Percentiles rank a stretch among this genome's conserved stretches.
Evolutionary conservation across 1,140 invertebrate genomes (phyloP).

Genomic region (Cotesia vestalis): DNA sequence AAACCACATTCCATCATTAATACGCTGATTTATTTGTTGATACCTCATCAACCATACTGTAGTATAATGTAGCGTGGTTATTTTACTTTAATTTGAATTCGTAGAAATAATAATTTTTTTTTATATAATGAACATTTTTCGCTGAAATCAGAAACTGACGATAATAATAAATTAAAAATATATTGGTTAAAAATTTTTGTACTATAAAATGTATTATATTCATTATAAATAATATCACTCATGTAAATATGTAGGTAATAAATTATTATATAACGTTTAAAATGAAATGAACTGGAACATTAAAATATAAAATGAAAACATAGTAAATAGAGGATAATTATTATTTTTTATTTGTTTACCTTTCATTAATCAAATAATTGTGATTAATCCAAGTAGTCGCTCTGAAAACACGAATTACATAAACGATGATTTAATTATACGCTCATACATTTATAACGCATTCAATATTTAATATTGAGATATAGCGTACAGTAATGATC

Average conservation of each 20-base stretch:
- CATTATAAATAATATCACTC: slow-evolving; percentile 32
- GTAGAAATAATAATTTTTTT: neutral
- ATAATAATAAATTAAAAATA: neutral
- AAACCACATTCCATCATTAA: neutral
- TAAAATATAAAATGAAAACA: slow-evolving; percentile 12
- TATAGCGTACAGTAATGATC: too few relatives aligned
- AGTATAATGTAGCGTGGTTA: too few relatives aligned
- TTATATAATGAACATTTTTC: too few relatives aligned
- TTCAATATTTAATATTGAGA: too few relatives aligned
- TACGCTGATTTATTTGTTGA: slow-evolving; percentile 4
- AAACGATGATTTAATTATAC: too few relatives aligned
- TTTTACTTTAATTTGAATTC: neutral
- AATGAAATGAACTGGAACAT: neutral
- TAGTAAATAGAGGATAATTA: neutral
- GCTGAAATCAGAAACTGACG: neutral
- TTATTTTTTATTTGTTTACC: slow-evolving; percentile 10
- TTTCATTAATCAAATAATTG: too few relatives aligned
- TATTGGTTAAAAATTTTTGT: slow-evolving; percentile 18
- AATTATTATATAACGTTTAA: slow-evolving; percentile 29
- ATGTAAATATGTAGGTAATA: slow-evolving; percentile 56
- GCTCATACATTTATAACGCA: too few relatives aligned
- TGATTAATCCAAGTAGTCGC: too few relatives aligned
- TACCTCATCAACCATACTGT: neutral
- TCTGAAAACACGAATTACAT: neutral
- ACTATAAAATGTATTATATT: slow-evolving; percentile 37